phyloP scores from a whole-genome alignment of 2,888 invertebrate genomes.

The Lepas anatifera region DNA sequence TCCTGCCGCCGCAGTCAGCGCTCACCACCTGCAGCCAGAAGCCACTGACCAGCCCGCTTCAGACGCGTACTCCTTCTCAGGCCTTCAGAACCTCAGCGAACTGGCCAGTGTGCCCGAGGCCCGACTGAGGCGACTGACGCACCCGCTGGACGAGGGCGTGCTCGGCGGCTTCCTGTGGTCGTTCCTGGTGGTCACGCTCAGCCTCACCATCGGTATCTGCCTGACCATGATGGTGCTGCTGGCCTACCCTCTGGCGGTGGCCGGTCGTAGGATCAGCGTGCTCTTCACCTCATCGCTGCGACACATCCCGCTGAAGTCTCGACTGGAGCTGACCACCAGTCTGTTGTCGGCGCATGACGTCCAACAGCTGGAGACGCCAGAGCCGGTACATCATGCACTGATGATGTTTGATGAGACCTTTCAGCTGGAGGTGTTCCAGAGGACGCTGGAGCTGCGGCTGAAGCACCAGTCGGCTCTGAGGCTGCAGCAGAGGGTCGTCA shows the following conservation, averaged over 20 bases:
- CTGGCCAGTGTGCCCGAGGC: constrained; percentile 25
- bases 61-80: no score
- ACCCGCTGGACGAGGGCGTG: constrained; percentile 36
- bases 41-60: no score
- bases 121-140: constrained; percentile 34
- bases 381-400: constrained; percentile 36
- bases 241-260: constrained; percentile 32
- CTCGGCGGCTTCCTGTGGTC: constrained; percentile 32
- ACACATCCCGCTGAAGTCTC: background rate
- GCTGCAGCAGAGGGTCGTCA: constrained; percentile 37
- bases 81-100: no score
- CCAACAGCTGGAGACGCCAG: constrained; percentile 34
- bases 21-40: no score
- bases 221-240: constrained; percentile 30
- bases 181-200: constrained; percentile 35
- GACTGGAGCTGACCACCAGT: constrained; percentile 16
- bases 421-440: constrained; percentile 34
- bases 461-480: constrained; percentile 30
- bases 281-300: constrained; percentile 30
- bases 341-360: constrained; percentile 32
- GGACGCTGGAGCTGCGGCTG: constrained; percentile 37
- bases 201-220: constrained; percentile 20
- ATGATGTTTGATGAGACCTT: constrained; percentile 39
- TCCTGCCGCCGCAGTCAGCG: background rate
- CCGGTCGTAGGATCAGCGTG: constrained; percentile 29